These are phyloP conservation scores for Melanotaenia boesemani DNA, from an alignment of 2,797 vertebrate species.

Conservation along the genomic window DNA sequence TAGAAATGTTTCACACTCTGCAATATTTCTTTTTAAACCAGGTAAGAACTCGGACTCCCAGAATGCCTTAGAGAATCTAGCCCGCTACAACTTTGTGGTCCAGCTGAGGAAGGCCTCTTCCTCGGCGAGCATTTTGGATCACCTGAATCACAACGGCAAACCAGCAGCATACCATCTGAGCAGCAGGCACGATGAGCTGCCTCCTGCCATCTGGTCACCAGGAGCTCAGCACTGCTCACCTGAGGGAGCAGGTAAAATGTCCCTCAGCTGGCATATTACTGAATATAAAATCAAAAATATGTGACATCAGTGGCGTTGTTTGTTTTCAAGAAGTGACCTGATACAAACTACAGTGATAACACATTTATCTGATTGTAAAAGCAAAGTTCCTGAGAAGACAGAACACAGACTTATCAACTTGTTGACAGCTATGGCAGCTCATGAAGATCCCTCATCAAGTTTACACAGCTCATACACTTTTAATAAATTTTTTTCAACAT, in stretches of 20 bases:
- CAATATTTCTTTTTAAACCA: conserved; percentile 31
- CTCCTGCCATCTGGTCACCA: conserved; percentile 81
- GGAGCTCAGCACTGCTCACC: conserved; percentile 75
- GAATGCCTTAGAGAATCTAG: conserved; percentile 73
- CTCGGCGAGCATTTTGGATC: conserved; percentile 63
- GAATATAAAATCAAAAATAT: not conserved
- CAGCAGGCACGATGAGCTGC: conserved; percentile 69
- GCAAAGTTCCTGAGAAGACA: conserved; percentile 30
- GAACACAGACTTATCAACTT: conserved; percentile 9
- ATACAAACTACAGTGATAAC: not conserved
- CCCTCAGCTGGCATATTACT: not conserved
- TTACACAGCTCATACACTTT: not conserved
- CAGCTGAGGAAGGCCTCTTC: conserved; percentile 77
- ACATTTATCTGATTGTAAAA: conserved; percentile 26
- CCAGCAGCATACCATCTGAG: conserved; percentile 49
- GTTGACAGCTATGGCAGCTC: not conserved
- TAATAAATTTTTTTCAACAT: too few species aligned
- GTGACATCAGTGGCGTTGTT: not conserved
- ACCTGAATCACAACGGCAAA: conserved; percentile 72
- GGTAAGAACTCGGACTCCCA: conserved; percentile 76
- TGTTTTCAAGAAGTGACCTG: not conserved
- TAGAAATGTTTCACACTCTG: conserved; percentile 1
- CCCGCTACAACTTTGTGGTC: conserved; percentile 77
- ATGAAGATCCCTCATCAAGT: not conserved
- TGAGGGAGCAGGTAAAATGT: conserved; percentile 73